Evolutionary conservation across 2,888 invertebrate genomes (phyloP), one percentile per base, ranked within the genome.

Genomic region (Macropis europaea): DNA sequence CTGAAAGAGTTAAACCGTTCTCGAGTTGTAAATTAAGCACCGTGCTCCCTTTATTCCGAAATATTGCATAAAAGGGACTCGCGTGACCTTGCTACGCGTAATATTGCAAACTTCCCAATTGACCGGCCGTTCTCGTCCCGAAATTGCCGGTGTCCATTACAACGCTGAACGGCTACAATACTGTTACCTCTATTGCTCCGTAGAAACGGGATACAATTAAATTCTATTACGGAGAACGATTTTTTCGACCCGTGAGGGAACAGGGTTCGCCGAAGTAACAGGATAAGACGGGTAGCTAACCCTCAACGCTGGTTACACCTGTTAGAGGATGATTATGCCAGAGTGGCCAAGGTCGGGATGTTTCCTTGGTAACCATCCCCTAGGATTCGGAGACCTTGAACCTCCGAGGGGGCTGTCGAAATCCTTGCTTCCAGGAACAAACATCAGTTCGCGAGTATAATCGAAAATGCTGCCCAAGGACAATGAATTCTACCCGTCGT

Each of bases 331-430:
- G 83, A 79, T 74, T 76, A 80, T 76, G 76, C 69, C 77, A 83
- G 82, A 78, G 84, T 87, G 81, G 83, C 86, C 88, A 88, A 89
- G 88, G 88, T 88, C 88, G 87, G 85, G 85, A 82, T 79, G 85
- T 87, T 84, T 79, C 87, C 87, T 80, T 85, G 85, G 86, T 79
- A 85, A 87, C 81, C 69, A 57, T 72, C 82, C 83, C 84, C 78
- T 62, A 26, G 61, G 71, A 59, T 28, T 45, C 32, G 36, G 57
- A 76, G 77, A 82, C 84, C 81, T 86, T 81, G 81, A 78, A 71
- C 76, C 54, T 73, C 75, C 76, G 75, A 69, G 48, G 72, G 62
- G 71, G 81, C 52, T 72, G 40, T 59, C 32, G 53, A 19, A 70
- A 70, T 71, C 60, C 63, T 71, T 61, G 40, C 52, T 28, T 19